A percentile compares a stretch with the other conserved stretches of the same genome.
Evolutionary conservation across 2,888 invertebrate genomes (phyloP).

Genomic region (Horisme vitalbata): DNA sequence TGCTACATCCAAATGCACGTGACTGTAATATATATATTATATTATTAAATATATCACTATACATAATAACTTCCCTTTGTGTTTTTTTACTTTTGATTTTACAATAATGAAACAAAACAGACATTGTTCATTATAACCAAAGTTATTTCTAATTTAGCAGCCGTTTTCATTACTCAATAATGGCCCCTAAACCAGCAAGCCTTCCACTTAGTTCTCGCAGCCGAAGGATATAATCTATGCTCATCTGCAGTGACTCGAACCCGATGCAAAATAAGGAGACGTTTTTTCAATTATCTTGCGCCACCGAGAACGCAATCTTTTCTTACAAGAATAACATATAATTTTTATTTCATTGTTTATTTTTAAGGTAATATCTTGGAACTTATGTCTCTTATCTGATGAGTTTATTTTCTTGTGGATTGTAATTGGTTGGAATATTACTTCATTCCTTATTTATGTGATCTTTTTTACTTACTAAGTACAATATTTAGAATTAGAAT

Average conservation of each 20-base stretch:
- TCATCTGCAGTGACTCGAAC: conserved; percentile 52
- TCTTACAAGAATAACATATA: conserved; percentile 46
- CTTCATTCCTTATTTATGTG: not conserved
- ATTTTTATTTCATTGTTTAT: conserved; percentile 27
- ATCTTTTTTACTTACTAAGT: too few relatives aligned
- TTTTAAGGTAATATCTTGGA: conserved; percentile 20
- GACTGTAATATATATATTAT: too few relatives aligned
- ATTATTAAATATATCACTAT: too few relatives aligned
- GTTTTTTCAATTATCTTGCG: conserved; percentile 70
- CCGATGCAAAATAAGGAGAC: conserved; percentile 65
- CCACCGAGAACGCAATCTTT: conserved; percentile 67
- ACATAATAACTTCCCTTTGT: too few relatives aligned
- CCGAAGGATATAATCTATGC: conserved; percentile 55
- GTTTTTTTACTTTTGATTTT: too few relatives aligned
- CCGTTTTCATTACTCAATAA: too few relatives aligned
- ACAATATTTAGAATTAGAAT: too few relatives aligned
- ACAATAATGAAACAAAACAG: too few relatives aligned
- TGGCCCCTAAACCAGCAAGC: conserved; percentile 17
- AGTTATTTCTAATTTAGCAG: too few relatives aligned
- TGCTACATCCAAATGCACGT: too few relatives aligned
- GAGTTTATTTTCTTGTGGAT: conserved; percentile 15
- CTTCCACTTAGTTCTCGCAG: conserved; percentile 26
- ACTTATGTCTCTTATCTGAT: conserved; percentile 7
- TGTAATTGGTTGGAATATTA: conserved; percentile 5
- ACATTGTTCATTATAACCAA: too few relatives aligned